Conservation (phyloP, 1,140 invertebrate genomes). For the Eciton burchellii region DNA sequence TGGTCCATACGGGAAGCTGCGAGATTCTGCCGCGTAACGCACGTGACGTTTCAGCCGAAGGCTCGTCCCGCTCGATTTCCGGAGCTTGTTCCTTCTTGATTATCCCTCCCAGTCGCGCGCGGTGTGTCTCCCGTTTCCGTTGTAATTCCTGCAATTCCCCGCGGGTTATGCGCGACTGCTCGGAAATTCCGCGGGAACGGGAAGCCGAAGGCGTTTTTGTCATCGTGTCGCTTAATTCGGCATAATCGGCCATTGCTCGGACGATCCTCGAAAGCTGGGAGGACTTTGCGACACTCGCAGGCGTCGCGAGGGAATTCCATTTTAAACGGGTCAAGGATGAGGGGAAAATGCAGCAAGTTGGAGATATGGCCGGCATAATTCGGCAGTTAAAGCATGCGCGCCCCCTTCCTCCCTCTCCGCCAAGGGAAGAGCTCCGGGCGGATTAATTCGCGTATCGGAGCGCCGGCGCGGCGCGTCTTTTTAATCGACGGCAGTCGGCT, state of each 20-base stretch:
- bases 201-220: conserved; percentile 7
- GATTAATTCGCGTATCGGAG: conserved; percentile 40
- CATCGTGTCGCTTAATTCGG: neutral
- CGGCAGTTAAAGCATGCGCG: conserved; percentile 32
- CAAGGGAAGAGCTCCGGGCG: neutral
- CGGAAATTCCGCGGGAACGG: neutral
- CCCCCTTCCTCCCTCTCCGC: too few relatives aligned
- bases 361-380: conserved; percentile 9
- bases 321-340: conserved; percentile 22
- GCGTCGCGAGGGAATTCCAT: conserved; percentile 5
- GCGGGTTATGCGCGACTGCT: neutral
- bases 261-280: neutral
- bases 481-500: conserved; percentile 47
- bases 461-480: conserved; percentile 26
- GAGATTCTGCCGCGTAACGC: neutral
- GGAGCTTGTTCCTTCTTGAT: too few relatives aligned
- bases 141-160: neutral
- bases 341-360: conserved; percentile 15
- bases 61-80: neutral
- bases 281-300: conserved; percentile 12
- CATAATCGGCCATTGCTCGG: conserved; percentile 5
- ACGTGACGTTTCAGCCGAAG: too few relatives aligned
- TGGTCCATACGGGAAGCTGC: neutral
- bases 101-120: too few relatives aligned
- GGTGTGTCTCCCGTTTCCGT: too few relatives aligned